A percentile compares a stretch with the other conserved stretches of the same genome.
Conservation (phyloP, 2,797 vertebrate genomes). For the Chelidonichthys spinosus region DNA sequence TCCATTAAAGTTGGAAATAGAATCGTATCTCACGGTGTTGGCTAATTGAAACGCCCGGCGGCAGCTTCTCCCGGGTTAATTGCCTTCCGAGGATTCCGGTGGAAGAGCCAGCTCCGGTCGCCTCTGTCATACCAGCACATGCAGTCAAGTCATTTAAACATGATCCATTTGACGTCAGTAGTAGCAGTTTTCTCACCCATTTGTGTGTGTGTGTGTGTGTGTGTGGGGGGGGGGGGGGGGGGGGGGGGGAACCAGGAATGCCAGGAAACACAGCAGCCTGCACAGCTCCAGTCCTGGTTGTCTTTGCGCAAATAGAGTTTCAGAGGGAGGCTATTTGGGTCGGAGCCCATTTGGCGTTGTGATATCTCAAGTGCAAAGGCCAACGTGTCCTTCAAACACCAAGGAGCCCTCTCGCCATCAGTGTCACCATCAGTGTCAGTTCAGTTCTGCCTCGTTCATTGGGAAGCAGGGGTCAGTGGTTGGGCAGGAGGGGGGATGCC, state of each 20-base stretch:
- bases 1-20: slow-evolving; percentile 63
- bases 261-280: background rate
- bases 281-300: slow-evolving; percentile 8
- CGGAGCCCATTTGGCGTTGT: slow-evolving; percentile 32
- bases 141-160: slow-evolving; percentile 64
- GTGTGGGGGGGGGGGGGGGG: too few relatives aligned
- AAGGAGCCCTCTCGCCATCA: slow-evolving; percentile 4
- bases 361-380: slow-evolving; percentile 16
- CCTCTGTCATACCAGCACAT: slow-evolving; percentile 37
- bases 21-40: background rate
- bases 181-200: slow-evolving; percentile 25
- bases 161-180: slow-evolving; percentile 68
- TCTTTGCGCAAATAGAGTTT: slow-evolving; percentile 53
- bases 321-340: slow-evolving; percentile 36
- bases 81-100: slow-evolving; percentile 18
- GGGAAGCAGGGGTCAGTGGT: slow-evolving; percentile 41
- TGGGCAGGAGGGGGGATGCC: slow-evolving; percentile 2
- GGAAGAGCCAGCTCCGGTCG: slow-evolving; percentile 28
- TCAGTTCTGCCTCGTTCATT: slow-evolving; percentile 39
- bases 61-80: slow-evolving; percentile 22
- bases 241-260: too few relatives aligned
- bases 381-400: slow-evolving; percentile 33
- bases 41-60: slow-evolving; percentile 15
- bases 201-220: too few relatives aligned
- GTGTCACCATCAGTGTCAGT: slow-evolving; percentile 27